Conservation (phyloP, 2,888 invertebrate genomes). For the Macropis europaea region DNA sequence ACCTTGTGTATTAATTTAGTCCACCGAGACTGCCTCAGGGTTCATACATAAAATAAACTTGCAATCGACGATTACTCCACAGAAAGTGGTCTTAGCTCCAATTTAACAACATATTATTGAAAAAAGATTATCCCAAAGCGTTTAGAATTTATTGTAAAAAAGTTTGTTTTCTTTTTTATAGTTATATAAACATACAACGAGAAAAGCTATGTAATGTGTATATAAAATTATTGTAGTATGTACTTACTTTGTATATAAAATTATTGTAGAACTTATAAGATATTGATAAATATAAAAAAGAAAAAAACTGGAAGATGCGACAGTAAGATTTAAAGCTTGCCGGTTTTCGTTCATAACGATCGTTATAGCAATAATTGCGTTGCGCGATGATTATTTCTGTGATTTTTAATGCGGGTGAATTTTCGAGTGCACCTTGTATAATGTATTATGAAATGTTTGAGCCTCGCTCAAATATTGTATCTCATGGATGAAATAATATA, state of each 20-base stretch:
- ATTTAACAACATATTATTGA: slow-evolving; percentile 26
- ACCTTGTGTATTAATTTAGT: slow-evolving; percentile 23
- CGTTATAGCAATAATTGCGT: slow-evolving; percentile 33
- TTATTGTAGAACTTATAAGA: slow-evolving; percentile 53
- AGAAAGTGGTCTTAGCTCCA: slow-evolving; percentile 29
- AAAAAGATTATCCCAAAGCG: slow-evolving; percentile 35
- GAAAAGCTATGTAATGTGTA: slow-evolving; percentile 37
- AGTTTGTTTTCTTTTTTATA: slow-evolving; percentile 56
- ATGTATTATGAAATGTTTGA: slow-evolving; percentile 26
- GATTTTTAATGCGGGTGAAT: slow-evolving; percentile 34
- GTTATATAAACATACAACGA: slow-evolving; percentile 57
- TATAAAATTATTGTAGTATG: slow-evolving; percentile 26
- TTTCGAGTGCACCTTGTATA: slow-evolving; percentile 17
- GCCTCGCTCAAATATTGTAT: slow-evolving; percentile 2
- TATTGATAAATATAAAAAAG: slow-evolving; percentile 38
- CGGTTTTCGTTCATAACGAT: slow-evolving; percentile 25
- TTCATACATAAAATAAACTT: slow-evolving; percentile 3
- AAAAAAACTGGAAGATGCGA: slow-evolving; percentile 14
- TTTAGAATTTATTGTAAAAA: slow-evolving; percentile 51
- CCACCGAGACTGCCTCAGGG: slow-evolving; percentile 28
- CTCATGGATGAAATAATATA: not conserved
- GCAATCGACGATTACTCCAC: slow-evolving; percentile 19
- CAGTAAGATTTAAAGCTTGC: slow-evolving; percentile 24
- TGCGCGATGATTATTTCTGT: slow-evolving; percentile 43
- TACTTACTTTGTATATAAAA: slow-evolving; percentile 38